These are phyloP conservation scores for Tapirus terrestris DNA, from an alignment of 2,113 vertebrate genomes.

Conservation along the genomic window DNA sequence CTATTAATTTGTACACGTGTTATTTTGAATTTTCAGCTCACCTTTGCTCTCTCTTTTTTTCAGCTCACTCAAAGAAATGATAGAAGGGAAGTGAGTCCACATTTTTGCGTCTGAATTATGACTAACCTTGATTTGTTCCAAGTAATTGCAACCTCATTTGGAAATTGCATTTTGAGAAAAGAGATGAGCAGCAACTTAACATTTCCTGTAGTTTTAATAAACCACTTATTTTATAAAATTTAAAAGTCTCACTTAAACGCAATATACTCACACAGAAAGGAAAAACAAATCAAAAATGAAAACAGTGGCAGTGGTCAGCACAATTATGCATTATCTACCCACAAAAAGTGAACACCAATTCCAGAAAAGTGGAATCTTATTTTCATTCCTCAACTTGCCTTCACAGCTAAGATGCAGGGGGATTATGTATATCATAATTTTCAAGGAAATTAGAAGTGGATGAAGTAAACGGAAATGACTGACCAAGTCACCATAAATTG, in stretches of 20 bases:
- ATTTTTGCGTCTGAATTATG: slow-evolving; percentile 27
- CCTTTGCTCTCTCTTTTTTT: neutral
- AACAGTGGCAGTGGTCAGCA: neutral
- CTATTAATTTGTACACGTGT: neutral
- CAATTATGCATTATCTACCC: neutral
- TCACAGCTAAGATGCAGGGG: neutral
- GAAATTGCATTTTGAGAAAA: slow-evolving; percentile 21
- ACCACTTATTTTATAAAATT: neutral
- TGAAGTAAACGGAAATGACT: neutral
- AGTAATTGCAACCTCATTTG: neutral
- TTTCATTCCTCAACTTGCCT: neutral
- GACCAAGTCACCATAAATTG: neutral
- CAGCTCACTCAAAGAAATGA: neutral
- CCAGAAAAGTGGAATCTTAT: neutral
- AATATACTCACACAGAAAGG: neutral
- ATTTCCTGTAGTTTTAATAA: neutral
- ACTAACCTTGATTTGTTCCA: neutral
- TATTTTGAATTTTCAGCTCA: neutral
- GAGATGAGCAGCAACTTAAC: neutral
- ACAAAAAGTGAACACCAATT: neutral
- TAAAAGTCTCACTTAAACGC: neutral
- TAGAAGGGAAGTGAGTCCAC: neutral
- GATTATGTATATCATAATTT: neutral
- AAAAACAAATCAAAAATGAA: neutral
- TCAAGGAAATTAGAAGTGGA: neutral